Conservation (phyloP, 2,797 vertebrate genomes). For the Psittacula echo region DNA sequence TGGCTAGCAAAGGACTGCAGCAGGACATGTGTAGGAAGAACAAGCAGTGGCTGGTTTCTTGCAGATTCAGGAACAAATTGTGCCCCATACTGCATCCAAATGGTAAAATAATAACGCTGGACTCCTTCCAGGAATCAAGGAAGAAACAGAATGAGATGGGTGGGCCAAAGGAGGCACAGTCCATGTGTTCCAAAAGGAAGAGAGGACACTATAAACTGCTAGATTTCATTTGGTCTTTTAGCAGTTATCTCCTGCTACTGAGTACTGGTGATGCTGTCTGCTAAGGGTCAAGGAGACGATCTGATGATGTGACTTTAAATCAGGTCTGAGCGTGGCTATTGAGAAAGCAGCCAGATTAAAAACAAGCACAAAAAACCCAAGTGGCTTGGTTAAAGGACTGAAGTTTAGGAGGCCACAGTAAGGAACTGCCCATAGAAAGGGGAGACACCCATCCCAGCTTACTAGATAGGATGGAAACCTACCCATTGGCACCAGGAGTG, state of each 20-base stretch:
- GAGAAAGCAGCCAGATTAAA: background rate
- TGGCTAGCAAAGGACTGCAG: background rate
- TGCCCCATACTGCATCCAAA: background rate
- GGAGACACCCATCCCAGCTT: background rate
- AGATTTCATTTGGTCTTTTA: background rate
- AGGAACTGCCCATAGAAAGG: background rate
- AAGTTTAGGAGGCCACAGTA: background rate
- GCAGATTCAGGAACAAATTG: background rate
- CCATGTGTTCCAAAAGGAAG: background rate
- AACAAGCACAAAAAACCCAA: background rate
- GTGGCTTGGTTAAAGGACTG: background rate
- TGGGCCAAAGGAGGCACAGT: background rate
- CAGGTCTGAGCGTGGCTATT: background rate
- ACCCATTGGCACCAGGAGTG: background rate
- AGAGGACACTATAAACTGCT: background rate
- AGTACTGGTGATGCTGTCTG: background rate
- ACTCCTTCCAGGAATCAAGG: background rate
- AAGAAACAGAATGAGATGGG: background rate
- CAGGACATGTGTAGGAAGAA: background rate
- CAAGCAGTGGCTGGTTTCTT: background rate
- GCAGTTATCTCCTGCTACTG: background rate
- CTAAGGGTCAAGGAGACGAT: background rate
- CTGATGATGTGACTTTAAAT: background rate
- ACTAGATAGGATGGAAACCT: background rate
- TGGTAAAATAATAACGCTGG: background rate